Percentiles rank a stretch among this genome's conserved stretches.
Evolutionary conservation across 2,888 invertebrate genomes (phyloP).

Genomic region (Tinea pellionella): DNA sequence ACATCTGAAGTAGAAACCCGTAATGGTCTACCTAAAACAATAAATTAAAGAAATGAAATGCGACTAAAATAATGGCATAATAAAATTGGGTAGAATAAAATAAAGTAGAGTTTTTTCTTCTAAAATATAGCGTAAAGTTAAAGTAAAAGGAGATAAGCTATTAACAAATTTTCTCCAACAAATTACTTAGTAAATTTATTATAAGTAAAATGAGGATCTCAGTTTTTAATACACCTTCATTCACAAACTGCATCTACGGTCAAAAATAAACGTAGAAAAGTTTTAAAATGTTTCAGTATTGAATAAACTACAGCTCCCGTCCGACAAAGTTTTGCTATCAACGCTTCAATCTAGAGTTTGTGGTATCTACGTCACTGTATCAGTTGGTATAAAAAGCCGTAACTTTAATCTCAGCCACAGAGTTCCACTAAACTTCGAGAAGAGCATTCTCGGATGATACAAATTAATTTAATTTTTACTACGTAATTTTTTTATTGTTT

Average conservation of each 20-base stretch:
- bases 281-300: slow-evolving; percentile 7
- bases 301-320: background rate
- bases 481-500: too few species aligned
- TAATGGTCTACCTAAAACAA: too few species aligned
- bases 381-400: background rate
- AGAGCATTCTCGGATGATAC: background rate
- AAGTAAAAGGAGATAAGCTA: too few species aligned
- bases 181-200: too few species aligned
- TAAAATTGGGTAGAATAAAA: too few species aligned
- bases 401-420: background rate
- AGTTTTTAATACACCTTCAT: background rate
- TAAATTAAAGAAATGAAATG: too few species aligned
- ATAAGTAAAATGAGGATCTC: background rate
- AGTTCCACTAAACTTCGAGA: background rate
- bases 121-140: too few species aligned
- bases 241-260: background rate
- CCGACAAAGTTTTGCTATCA: slow-evolving; percentile 12
- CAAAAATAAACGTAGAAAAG: slow-evolving; percentile 9
- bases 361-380: slow-evolving; percentile 5
- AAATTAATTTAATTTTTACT: background rate
- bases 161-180: too few species aligned
- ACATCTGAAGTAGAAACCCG: too few species aligned
- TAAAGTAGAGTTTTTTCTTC: too few species aligned
- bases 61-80: too few species aligned
- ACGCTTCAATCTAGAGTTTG: slow-evolving; percentile 10